Base-by-base conservation (phyloP, 2,113 vertebrate genomes). In the Gasterosteus nipponicus region DNA sequence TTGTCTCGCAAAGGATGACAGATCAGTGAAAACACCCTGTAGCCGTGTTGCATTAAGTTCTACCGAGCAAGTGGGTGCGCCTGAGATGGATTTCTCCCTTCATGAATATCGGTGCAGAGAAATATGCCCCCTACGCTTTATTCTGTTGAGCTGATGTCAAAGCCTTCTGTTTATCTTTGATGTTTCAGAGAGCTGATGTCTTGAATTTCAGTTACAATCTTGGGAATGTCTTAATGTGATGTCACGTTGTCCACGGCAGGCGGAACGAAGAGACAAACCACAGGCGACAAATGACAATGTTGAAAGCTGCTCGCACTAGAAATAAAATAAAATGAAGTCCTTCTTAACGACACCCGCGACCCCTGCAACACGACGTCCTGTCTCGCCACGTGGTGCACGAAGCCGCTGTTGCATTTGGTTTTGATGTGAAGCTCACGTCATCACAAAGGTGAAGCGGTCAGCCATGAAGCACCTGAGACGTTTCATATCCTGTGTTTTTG, bases 161-260 rank as follows among this genome's bases (percentile, higher is more conserved):
- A 44, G 51, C 65, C 10, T 69, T 69, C 54, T 39, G 22, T 74
- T 74, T 59, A 26, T 84, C 77, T 75, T 58, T 80, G 51, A 81
- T 38, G 67, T 57, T 42, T 31, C 15, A 67, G 39, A 60, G 11
- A 57, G 58, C 33, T 56, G 38, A 18, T n/a, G 4, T 38, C 0
- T 14, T 18, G 63, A 75, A 42, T 33, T 69, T 78, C 15, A 73
- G 22, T 67, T 42, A 69, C 5, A 5, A 16, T 16, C 59, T 44
- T 61, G 31, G 31, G 69, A 54, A 49, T 60, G 57, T 44, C 69
- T 60, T 29, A 18, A 46, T 44, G 22, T 44, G 33, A 38, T 42
- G 49, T 46, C 5, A 65, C 16, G 11, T 11, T 39, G 67, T 57
- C 41, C 18, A 22, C n/a, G 39, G 49, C 22, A 7, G 7, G 11